These are phyloP conservation scores for Prunella fulvescens DNA, from an alignment of 2,113 vertebrate genomes.

Conservation along the genomic window DNA sequence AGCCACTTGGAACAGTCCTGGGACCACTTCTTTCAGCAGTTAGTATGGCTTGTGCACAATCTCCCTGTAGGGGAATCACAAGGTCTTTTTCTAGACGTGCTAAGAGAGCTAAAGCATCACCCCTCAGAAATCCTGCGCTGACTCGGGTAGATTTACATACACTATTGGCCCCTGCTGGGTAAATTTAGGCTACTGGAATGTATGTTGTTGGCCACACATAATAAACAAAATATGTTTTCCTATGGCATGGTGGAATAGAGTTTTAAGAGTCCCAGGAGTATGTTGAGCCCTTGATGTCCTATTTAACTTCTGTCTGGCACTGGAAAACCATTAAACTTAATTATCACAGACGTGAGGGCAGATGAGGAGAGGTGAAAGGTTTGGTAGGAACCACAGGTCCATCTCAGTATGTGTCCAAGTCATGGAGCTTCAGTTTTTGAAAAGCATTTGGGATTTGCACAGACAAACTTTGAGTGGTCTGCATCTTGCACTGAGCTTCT, in stretches of 20 bases:
- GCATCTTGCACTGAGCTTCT: not conserved
- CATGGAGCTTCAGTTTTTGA: not conserved
- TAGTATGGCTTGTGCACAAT: not conserved
- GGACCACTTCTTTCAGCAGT: not conserved
- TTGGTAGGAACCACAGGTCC: not conserved
- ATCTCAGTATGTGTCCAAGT: not conserved
- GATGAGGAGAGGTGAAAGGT: not conserved
- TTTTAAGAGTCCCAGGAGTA: not conserved
- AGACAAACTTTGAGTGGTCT: not conserved
- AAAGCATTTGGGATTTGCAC: not conserved
- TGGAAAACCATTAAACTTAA: not conserved
- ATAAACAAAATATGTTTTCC: not conserved
- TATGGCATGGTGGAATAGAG: not conserved
- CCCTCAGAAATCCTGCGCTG: not conserved
- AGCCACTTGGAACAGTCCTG: conserved; percentile 33
- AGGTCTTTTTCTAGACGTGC: not conserved
- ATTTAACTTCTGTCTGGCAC: not conserved
- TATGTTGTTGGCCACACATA: not conserved
- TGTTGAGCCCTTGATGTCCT: not conserved
- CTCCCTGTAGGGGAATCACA: not conserved
- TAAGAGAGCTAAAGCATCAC: not conserved
- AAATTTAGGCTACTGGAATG: not conserved
- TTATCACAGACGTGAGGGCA: not conserved
- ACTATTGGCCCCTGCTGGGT: not conserved
- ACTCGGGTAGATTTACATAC: not conserved